Evolutionary conservation across 2,113 vertebrate species (phyloP).

Genomic region (Narcine bancroftii): DNA sequence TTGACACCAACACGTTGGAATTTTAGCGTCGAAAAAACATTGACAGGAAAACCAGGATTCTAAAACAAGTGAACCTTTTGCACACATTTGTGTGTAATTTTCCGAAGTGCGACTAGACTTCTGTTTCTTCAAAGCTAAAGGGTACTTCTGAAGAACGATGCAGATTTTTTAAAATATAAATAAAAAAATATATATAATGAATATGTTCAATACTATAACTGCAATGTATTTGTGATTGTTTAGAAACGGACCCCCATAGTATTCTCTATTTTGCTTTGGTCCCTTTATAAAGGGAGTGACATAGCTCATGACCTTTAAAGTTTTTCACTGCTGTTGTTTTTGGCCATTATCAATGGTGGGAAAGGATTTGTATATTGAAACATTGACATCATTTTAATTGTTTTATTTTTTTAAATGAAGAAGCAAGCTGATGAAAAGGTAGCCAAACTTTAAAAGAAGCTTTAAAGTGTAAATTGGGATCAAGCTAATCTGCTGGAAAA

Average conservation of each 20-base stretch:
- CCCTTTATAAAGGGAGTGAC: neutral
- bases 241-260: neutral
- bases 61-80: neutral
- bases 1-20: neutral
- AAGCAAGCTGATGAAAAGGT: neutral
- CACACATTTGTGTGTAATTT: neutral
- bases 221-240: neutral
- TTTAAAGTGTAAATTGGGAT: neutral
- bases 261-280: neutral
- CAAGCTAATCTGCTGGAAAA: neutral
- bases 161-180: too few relatives aligned
- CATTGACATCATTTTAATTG: neutral
- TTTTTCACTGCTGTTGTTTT: neutral
- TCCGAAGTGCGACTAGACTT: neutral
- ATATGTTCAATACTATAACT: too few relatives aligned
- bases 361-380: neutral
- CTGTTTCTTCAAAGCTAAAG: neutral
- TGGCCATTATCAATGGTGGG: neutral
- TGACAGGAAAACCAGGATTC: neutral
- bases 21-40: neutral
- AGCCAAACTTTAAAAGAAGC: neutral
- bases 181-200: too few relatives aligned
- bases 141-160: too few relatives aligned
- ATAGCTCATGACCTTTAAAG: neutral
- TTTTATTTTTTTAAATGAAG: too few relatives aligned